Base-by-base conservation (phyloP, 2,888 invertebrate species). In the Mayetiola destructor region DNA sequence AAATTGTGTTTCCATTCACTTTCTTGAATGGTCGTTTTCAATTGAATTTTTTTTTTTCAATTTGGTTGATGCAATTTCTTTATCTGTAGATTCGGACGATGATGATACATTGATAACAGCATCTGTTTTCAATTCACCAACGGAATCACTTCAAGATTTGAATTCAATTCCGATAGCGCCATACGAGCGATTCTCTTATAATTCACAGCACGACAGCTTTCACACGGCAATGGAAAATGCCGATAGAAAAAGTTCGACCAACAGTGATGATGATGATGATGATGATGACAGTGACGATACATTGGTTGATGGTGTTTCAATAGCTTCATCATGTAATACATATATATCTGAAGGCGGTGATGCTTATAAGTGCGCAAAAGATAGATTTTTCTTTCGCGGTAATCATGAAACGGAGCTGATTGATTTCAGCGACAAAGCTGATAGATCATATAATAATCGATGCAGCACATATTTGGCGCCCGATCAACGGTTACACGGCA, bases 281-380 rank as follows among this genome's bases (percentile, higher is more conserved):
- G 53, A 53, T 2, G 53, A 53, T 3, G 53, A 32, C 10, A 60
- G 61, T 55, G 62, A 61, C 56, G 62, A 63, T 57, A 62, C 62
- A 12, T 53, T 62, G 55, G 62, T 63, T n/a, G 62, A 62, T 60
- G 62, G 61, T 36, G 56, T 58, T 20, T 62, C 62, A 18, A 61
- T 61, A 2, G 73, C 75, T 53, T 74, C 75, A 63, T 77, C 77
- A n/a, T 74, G 76, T 54, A 76, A 76, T 57, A 78, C 78, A 9
- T 70, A 78, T 1, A 76, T 78, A 39, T 78, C 78, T 1, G 70
- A 72, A 55, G 77, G 73, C 39, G 77, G 77, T 1, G 73, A 76
- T 61, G 75, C 76, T 20, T 77, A 77, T 63, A 61, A 75, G 53
- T 76, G 77, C 70, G 77, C 77, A 0, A 57, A 76, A 21, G 72